Evolutionary conservation across 2,888 invertebrate species (phyloP).

Genomic region (Eristalinus sepulchralis): DNA sequence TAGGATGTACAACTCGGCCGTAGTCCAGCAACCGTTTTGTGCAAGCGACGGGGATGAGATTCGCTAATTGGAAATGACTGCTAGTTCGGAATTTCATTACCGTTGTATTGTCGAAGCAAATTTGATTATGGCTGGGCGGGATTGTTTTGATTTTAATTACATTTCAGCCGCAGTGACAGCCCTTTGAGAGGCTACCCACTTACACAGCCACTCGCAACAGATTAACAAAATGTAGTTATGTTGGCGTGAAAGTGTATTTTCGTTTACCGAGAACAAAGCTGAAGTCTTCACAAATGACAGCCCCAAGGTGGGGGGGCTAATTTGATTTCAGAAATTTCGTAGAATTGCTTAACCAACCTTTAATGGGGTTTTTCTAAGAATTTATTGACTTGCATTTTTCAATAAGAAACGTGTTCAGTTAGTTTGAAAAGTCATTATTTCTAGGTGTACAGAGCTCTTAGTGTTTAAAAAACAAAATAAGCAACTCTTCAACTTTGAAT

Average conservation of each 20-base stretch:
- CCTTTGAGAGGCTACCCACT: background rate
- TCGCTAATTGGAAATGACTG: constrained; percentile 27
- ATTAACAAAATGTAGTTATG: background rate
- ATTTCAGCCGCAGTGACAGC: background rate
- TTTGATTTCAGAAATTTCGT: background rate
- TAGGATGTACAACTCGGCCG: background rate
- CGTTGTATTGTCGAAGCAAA: constrained; percentile 13
- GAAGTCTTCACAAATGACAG: background rate
- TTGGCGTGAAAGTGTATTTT: background rate
- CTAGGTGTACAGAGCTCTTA: no score
- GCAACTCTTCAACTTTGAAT: no score
- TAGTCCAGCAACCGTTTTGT: no score
- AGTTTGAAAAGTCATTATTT: no score
- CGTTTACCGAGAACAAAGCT: background rate
- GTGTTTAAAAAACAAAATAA: no score
- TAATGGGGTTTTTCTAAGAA: no score
- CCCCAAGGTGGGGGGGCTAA: background rate
- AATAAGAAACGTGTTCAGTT: no score
- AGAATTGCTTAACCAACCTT: no score
- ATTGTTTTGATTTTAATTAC: constrained; percentile 39
- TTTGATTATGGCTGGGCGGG: background rate
- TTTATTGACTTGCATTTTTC: no score
- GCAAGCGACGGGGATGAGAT: background rate
- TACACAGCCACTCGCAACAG: background rate
- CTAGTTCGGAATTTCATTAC: constrained; percentile 18